phyloP scores from a whole-genome alignment of 2,797 vertebrate genomes.

The Parauchenoglanis ngamensis region DNA sequence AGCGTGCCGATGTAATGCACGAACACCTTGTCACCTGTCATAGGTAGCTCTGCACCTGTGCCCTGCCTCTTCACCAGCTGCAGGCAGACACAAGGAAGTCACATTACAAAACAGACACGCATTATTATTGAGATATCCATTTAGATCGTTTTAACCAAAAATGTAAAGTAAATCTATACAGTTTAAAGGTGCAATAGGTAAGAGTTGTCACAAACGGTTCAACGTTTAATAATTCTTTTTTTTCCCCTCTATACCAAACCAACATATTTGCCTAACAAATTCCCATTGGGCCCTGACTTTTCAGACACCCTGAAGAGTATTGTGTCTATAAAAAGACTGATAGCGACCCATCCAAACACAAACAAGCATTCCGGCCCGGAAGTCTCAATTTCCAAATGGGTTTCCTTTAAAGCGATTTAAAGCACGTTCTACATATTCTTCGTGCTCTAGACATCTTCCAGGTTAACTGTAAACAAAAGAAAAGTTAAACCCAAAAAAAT shows the following conservation, averaged over 20 bases:
- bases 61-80: conserved; percentile 92
- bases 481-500: background rate
- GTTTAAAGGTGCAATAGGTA: background rate
- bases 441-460: too few relatives aligned
- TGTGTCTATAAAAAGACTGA: background rate
- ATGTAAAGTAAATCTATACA: background rate
- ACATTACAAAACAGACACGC: background rate
- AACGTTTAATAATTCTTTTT: background rate
- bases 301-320: background rate
- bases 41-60: conserved; percentile 82
- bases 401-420: background rate
- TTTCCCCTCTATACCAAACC: background rate
- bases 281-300: background rate
- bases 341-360: background rate
- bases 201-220: background rate
- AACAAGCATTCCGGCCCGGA: background rate
- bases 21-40: conserved; percentile 94
- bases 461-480: background rate
- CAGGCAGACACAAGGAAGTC: conserved; percentile 27
- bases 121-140: too few relatives aligned
- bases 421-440: background rate
- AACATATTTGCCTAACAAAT: background rate
- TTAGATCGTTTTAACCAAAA: background rate
- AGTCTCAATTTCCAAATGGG: background rate
- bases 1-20: conserved; percentile 96